Conservation (phyloP, 2,888 invertebrate species). For the Zhuqinia jingwanae region DNA sequence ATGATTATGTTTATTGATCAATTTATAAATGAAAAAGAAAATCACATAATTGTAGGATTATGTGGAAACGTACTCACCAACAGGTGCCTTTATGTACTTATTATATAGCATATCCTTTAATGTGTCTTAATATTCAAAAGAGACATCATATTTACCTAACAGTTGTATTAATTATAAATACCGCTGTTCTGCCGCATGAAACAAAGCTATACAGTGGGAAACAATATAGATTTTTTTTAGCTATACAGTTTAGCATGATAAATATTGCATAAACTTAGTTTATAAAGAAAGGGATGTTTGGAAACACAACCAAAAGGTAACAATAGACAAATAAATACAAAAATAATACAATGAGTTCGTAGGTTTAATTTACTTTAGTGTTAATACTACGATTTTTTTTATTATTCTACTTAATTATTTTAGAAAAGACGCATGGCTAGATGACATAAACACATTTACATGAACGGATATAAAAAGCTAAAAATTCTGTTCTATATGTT, state of each 20-base stretch:
- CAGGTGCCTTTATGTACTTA: constrained; percentile 73
- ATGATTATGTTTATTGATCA: not conserved
- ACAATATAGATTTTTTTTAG: constrained; percentile 51
- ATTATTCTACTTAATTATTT: constrained; percentile 17
- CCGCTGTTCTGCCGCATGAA: constrained; percentile 68
- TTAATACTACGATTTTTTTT: not conserved
- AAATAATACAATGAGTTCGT: constrained; percentile 15
- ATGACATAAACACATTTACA: not conserved
- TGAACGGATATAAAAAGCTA: not conserved
- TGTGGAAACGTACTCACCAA: constrained; percentile 68
- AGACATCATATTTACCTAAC: constrained; percentile 75
- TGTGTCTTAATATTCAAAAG: constrained; percentile 67
- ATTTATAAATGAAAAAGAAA: constrained; percentile 19
- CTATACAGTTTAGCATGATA: constrained; percentile 23
- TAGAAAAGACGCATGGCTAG: constrained; percentile 13
- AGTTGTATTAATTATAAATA: constrained; percentile 71
- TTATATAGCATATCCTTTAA: constrained; percentile 60
- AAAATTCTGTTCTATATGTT: not conserved
- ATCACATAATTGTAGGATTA: constrained; percentile 39
- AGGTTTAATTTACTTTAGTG: constrained; percentile 16
- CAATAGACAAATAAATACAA: constrained; percentile 13
- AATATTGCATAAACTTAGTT: constrained; percentile 16
- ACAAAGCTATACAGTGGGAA: constrained; percentile 57
- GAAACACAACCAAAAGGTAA: constrained; percentile 29
- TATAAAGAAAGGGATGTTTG: not conserved